A percentile compares a stretch with the other conserved stretches of the same genome.
Evolutionary conservation across 1,140 invertebrate genomes (phyloP).

Genomic region (Caerostris extrusa): DNA sequence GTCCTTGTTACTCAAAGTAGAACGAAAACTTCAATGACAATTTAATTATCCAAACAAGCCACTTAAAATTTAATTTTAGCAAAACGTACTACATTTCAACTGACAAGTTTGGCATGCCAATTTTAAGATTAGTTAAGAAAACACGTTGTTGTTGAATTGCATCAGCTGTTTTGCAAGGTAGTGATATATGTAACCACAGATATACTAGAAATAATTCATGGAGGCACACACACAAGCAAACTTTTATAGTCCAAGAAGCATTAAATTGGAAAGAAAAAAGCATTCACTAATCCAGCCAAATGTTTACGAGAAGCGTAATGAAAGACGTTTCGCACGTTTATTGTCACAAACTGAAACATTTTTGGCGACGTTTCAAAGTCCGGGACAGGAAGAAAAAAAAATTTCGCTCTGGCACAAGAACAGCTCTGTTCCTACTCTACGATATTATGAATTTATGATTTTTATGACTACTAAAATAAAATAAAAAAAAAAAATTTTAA

Average conservation of each 20-base stretch:
- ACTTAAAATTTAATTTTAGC: no score
- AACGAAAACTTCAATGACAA: no score
- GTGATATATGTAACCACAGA: neutral
- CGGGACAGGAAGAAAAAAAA: neutral
- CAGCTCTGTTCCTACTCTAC: neutral
- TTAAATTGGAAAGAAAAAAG: neutral
- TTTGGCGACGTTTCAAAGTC: neutral
- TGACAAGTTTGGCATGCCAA: no score
- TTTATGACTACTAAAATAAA: neutral
- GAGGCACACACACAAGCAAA: neutral
- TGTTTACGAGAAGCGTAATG: neutral
- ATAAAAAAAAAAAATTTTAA: no score
- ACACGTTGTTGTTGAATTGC: neutral
- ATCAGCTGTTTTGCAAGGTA: neutral
- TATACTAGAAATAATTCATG: neutral
- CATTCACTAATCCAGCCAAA: neutral
- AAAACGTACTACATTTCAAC: no score
- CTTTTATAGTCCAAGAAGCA: neutral
- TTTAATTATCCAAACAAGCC: no score
- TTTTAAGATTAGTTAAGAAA: no score
- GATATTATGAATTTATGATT: neutral
- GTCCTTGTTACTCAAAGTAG: no score
- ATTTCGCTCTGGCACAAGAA: neutral
- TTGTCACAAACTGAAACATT: slow-evolving; percentile 23
- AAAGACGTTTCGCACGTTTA: neutral